Conservation (phyloP, 2,888 invertebrate species). For the Pardosa pseudoannulata region DNA sequence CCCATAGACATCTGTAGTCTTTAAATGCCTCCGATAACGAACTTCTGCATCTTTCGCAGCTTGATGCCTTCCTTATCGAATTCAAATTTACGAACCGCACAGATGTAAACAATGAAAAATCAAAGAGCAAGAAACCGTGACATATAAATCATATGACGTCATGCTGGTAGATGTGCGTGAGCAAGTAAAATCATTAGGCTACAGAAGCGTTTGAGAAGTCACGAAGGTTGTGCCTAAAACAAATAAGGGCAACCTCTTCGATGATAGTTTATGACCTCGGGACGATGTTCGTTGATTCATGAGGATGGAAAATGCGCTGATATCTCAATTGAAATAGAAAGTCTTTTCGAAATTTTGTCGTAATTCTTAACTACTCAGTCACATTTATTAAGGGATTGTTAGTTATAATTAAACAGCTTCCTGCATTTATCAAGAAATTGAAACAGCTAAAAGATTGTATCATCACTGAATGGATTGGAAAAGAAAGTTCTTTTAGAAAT, state of each 20-base stretch:
- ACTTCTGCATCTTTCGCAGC: background rate
- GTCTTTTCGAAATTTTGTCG: background rate
- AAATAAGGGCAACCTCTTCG: conserved; percentile 14
- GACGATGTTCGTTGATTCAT: background rate
- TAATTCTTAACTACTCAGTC: no score
- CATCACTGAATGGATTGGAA: no score
- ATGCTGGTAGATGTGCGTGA: conserved; percentile 32
- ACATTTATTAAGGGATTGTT: no score
- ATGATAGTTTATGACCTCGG: background rate
- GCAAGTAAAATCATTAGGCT: conserved; percentile 31
- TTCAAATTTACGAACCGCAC: conserved; percentile 7
- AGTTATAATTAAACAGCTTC: no score
- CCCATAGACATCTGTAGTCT: no score
- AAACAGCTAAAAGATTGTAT: no score
- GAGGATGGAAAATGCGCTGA: background rate
- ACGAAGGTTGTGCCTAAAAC: conserved; percentile 23
- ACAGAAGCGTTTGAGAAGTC: conserved; percentile 21
- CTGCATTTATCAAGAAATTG: no score
- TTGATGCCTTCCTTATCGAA: background rate
- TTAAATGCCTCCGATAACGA: no score
- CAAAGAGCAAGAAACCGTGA: conserved; percentile 19
- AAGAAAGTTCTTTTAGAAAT: no score
- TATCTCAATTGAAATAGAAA: background rate
- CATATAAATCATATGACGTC: conserved; percentile 27
- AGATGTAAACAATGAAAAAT: conserved; percentile 20